Conservation (phyloP, 2,113 vertebrate genomes). For the Willisornis vidua region DNA sequence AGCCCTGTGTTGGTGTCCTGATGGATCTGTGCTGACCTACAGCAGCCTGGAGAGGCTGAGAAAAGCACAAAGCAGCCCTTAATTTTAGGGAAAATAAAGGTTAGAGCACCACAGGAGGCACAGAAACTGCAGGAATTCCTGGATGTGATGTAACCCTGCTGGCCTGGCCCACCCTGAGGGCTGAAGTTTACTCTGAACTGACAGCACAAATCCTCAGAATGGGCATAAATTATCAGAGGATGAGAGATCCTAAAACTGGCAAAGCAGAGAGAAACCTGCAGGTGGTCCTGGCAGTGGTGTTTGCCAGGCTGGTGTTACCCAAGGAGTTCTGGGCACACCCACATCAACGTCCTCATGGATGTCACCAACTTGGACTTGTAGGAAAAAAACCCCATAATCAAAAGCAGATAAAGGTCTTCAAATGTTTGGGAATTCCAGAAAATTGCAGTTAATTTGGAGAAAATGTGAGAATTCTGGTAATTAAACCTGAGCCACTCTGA, state of each 20-base stretch:
- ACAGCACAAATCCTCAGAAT: neutral
- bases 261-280: neutral
- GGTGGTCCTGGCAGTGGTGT: neutral
- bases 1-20: neutral
- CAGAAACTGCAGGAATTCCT: neutral
- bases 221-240: neutral
- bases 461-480: neutral
- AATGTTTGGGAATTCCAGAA: neutral
- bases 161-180: neutral
- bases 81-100: neutral
- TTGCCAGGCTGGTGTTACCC: neutral
- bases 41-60: neutral
- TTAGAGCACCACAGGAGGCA: neutral
- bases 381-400: neutral
- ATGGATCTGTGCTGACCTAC: neutral
- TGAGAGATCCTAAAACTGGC: neutral
- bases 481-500: neutral
- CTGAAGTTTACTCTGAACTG: neutral
- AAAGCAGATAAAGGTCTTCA: neutral
- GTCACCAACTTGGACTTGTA: neutral
- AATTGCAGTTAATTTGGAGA: neutral
- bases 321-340: neutral
- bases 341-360: neutral
- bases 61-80: neutral
- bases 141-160: neutral